Conservation (phyloP, 1,140 invertebrate species). For the Sitodiplosis mosellana region DNA sequence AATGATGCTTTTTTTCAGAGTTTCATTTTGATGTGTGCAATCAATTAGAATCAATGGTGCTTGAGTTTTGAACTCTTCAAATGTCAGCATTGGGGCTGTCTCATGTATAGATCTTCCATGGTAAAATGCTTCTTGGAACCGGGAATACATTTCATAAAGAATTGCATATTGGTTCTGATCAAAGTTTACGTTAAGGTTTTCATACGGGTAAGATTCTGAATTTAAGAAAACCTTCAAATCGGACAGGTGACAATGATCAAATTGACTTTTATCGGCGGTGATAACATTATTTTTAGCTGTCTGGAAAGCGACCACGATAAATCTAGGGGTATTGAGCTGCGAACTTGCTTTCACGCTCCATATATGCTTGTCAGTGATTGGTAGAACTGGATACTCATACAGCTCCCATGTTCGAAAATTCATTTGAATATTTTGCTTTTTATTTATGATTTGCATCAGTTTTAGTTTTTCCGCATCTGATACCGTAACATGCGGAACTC, state of each 20-base stretch:
- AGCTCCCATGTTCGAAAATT: constrained; percentile 21
- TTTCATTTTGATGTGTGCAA: constrained; percentile 13
- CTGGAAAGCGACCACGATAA: constrained; percentile 12
- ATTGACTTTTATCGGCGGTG: constrained; percentile 6
- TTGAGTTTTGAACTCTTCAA: constrained; percentile 4
- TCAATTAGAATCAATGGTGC: constrained; percentile 11
- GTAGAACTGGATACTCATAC: constrained; percentile 21
- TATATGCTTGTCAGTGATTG: constrained; percentile 10
- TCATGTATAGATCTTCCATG: not conserved
- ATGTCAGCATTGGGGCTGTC: constrained; percentile 4
- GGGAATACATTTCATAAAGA: constrained; percentile 14
- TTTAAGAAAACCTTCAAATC: constrained; percentile 15
- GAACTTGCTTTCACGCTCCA: constrained; percentile 17
- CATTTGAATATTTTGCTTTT: constrained; percentile 9
- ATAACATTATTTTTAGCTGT: constrained; percentile 8
- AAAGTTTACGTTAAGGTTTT: constrained; percentile 13
- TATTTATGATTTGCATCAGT: constrained; percentile 12
- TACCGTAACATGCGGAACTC: constrained; percentile 10
- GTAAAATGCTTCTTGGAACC: constrained; percentile 14
- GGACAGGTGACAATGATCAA: constrained; percentile 12
- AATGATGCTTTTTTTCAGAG: constrained; percentile 8
- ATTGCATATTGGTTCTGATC: constrained; percentile 6
- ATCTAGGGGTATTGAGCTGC: constrained; percentile 16
- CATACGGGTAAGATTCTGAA: constrained; percentile 13
- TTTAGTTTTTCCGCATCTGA: constrained; percentile 9